Evolutionary conservation across 2,888 invertebrate genomes (phyloP).

Genomic region (Hemistola chrysoprasaria): DNA sequence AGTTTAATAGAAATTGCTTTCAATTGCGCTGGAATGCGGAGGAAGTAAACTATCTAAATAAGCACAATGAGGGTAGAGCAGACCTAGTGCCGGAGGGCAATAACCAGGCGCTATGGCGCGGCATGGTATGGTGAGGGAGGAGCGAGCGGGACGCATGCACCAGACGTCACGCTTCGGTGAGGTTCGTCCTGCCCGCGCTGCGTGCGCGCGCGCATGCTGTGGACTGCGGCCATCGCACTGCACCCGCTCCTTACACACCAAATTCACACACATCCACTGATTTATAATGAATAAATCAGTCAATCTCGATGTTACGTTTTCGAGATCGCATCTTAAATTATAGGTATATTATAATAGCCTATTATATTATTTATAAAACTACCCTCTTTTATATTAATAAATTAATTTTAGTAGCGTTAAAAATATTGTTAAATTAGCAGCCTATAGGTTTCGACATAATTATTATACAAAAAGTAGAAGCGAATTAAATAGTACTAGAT

Average conservation of each 20-base stretch:
- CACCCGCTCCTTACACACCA: neutral
- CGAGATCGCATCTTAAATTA: no score
- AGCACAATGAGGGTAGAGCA: conserved; percentile 49
- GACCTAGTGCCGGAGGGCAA: conserved; percentile 47
- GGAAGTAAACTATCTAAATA: conserved; percentile 39
- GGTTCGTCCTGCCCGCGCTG: conserved; percentile 54
- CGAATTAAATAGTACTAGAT: conserved; percentile 50
- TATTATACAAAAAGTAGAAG: conserved; percentile 21
- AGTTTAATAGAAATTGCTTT: conserved; percentile 6
- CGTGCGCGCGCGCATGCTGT: conserved; percentile 4
- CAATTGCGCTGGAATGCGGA: conserved; percentile 23
- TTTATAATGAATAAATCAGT: no score
- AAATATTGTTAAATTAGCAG: neutral
- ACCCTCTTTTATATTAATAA: conserved; percentile 9
- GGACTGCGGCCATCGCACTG: no score
- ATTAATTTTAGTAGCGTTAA: neutral
- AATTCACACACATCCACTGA: neutral
- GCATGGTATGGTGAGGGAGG: no score
- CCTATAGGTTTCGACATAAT: conserved; percentile 16
- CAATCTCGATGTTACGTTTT: no score
- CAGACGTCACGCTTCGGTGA: conserved; percentile 70
- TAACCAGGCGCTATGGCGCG: conserved; percentile 43
- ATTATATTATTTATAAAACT: conserved; percentile 25
- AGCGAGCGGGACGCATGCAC: conserved; percentile 43
- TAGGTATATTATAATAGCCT: no score